Evolutionary conservation across 2,113 vertebrate genomes (phyloP).

Genomic region (Rousettus leschenaultii): DNA sequence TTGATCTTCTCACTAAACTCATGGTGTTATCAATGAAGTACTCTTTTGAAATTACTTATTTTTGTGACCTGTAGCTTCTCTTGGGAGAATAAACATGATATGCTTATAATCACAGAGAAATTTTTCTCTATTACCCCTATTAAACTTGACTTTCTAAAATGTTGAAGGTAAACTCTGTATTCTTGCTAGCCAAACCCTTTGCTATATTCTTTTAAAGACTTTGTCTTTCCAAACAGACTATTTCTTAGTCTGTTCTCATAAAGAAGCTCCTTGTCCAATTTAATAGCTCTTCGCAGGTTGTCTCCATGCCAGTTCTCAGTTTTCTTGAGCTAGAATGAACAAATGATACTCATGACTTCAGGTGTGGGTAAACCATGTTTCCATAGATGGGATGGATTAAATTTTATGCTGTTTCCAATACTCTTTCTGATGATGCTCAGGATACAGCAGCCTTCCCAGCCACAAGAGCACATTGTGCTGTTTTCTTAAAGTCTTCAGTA

Average conservation of each 20-base stretch:
- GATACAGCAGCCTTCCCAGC: slow-evolving; percentile 8
- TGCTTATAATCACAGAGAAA: not conserved
- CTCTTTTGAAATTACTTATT: not conserved
- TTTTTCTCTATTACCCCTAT: slow-evolving; percentile 27
- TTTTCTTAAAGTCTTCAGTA: slow-evolving; percentile 56
- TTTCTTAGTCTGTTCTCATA: slow-evolving; percentile 37
- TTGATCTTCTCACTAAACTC: not conserved
- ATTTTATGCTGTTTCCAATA: slow-evolving; percentile 43
- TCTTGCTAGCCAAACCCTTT: not conserved
- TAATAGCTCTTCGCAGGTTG: slow-evolving; percentile 35
- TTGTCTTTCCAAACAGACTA: slow-evolving; percentile 39
- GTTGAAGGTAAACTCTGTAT: not conserved
- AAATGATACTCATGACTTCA: not conserved
- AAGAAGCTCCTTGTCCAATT: slow-evolving; percentile 38
- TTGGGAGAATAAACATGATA: not conserved
- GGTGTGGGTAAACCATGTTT: slow-evolving; percentile 39
- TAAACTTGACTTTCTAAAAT: not conserved
- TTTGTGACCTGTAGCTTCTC: not conserved
- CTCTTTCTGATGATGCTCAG: slow-evolving; percentile 24
- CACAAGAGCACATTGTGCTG: slow-evolving; percentile 66
- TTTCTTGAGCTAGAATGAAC: slow-evolving; percentile 29
- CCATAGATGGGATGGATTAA: not conserved
- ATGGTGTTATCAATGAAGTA: not conserved
- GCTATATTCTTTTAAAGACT: slow-evolving; percentile 1
- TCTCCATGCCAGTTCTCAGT: slow-evolving; percentile 4